These are phyloP conservation scores for Eudemis profundana DNA, from an alignment of 2,888 invertebrate genomes.

Conservation along the genomic window DNA sequence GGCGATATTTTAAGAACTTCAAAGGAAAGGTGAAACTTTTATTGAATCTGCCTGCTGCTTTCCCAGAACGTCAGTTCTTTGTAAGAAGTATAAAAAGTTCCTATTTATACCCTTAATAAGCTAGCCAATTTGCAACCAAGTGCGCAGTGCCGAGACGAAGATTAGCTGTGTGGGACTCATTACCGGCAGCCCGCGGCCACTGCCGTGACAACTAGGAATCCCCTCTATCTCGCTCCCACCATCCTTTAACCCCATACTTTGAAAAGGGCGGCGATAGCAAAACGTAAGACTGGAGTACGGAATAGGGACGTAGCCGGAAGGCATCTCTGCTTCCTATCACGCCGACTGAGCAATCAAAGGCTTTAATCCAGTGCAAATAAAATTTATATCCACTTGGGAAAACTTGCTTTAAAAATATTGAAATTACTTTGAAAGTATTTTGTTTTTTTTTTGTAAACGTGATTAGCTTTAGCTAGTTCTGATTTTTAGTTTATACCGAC, in stretches of 20 bases:
- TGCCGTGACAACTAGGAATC: background rate
- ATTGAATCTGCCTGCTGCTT: background rate
- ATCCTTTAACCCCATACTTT: background rate
- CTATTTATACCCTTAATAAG: conserved; percentile 37
- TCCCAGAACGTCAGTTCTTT: background rate
- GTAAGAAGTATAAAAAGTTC: conserved; percentile 10
- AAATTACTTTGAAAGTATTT: background rate
- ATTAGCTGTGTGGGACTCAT: conserved; percentile 43
- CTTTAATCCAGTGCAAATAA: conserved; percentile 32
- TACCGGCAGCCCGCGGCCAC: conserved; percentile 37
- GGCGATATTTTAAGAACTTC: background rate
- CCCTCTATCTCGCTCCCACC: conserved; percentile 6
- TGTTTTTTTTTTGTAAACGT: background rate
- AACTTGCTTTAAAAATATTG: background rate
- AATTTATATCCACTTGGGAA: conserved; percentile 17
- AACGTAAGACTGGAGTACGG: background rate
- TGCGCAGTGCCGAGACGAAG: conserved; percentile 34
- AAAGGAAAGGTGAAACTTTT: background rate
- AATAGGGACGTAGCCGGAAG: conserved; percentile 24
- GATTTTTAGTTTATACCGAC: too few species aligned
- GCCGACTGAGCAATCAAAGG: conserved; percentile 40
- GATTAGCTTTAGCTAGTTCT: background rate
- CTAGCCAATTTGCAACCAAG: conserved; percentile 41
- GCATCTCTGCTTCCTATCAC: conserved; percentile 32
- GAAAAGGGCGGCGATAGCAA: conserved; percentile 15